Evolutionary conservation across 2,113 vertebrate species (phyloP).

Genomic region (Peromyscus californicus): DNA sequence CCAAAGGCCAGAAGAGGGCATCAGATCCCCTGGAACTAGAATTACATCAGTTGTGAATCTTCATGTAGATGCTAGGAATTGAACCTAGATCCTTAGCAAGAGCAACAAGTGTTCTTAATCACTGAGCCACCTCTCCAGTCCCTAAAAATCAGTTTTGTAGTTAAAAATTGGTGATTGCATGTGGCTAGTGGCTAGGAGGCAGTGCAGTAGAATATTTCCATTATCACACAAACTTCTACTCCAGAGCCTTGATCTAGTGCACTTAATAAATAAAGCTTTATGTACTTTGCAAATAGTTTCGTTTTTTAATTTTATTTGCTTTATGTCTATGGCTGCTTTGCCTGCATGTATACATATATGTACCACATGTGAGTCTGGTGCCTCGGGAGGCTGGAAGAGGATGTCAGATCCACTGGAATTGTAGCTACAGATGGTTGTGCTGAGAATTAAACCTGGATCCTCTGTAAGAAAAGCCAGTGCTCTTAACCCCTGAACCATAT

Average conservation of each 20-base stretch:
- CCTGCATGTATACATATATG: neutral
- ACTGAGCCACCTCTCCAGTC: neutral
- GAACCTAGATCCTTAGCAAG: neutral
- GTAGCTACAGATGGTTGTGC: neutral
- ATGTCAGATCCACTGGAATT: neutral
- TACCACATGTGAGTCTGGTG: neutral
- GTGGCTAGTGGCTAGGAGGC: neutral
- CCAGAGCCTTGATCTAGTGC: neutral
- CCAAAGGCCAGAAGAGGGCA: neutral
- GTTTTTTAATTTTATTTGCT: neutral
- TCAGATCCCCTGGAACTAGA: too few species aligned
- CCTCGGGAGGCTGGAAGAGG: neutral
- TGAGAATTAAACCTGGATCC: neutral
- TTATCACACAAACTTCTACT: slow-evolving; percentile 25
- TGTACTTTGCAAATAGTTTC: neutral
- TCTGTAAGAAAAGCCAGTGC: neutral
- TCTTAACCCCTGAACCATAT: neutral
- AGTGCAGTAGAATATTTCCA: neutral
- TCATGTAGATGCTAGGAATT: neutral
- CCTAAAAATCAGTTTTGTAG: neutral
- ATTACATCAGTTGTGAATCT: neutral
- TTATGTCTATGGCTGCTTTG: neutral
- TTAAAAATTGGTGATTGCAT: neutral
- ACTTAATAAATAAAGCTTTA: neutral
- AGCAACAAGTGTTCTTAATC: neutral